phyloP scores from a whole-genome alignment of 2,888 invertebrate species.

The Gnatocerus cornutus region DNA sequence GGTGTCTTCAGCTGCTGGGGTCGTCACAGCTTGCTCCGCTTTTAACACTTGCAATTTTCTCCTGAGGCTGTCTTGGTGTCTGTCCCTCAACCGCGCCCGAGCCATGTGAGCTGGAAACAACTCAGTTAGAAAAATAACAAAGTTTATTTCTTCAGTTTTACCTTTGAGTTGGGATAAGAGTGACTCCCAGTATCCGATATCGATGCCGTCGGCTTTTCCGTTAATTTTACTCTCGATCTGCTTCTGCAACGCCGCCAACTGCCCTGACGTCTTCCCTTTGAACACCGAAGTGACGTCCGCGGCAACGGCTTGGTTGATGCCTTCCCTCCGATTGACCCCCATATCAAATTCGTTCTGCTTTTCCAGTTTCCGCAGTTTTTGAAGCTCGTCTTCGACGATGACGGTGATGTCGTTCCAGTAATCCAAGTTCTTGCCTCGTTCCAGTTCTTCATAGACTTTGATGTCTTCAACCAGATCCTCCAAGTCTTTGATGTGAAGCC shows the following conservation, averaged over 20 bases:
- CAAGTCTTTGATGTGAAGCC: conserved; percentile 90
- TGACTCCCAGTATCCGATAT: conserved; percentile 99
- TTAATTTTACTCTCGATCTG: conserved; percentile 92
- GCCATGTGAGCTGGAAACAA: conserved; percentile 87
- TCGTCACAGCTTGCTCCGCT: conserved; percentile 81
- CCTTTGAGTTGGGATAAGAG: conserved; percentile 93
- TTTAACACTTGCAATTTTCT: conserved; percentile 92
- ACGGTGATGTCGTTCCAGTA: conserved; percentile 98
- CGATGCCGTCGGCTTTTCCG: conserved; percentile 90
- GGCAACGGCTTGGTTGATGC: conserved; percentile 92
- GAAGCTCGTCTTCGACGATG: conserved; percentile 94
- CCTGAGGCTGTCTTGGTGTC: conserved; percentile 92
- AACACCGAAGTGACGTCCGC: conserved; percentile 92
- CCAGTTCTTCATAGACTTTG: conserved; percentile 94
- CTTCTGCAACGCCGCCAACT: conserved; percentile 86
- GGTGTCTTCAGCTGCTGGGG: conserved; percentile 47
- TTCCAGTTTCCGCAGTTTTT: conserved; percentile 86
- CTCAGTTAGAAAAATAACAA: too few relatives aligned
- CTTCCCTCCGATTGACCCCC: conserved; percentile 73
- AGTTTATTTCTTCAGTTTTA: too few relatives aligned
- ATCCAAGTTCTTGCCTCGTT: conserved; percentile 88
- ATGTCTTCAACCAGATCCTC: conserved; percentile 98
- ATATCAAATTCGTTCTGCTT: conserved; percentile 76
- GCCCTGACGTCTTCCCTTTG: conserved; percentile 92
- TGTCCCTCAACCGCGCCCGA: conserved; percentile 90